Percentiles rank a stretch among this genome's conserved stretches.
Conservation (phyloP, 2,797 vertebrate genomes). For the Danio tinwini region DNA sequence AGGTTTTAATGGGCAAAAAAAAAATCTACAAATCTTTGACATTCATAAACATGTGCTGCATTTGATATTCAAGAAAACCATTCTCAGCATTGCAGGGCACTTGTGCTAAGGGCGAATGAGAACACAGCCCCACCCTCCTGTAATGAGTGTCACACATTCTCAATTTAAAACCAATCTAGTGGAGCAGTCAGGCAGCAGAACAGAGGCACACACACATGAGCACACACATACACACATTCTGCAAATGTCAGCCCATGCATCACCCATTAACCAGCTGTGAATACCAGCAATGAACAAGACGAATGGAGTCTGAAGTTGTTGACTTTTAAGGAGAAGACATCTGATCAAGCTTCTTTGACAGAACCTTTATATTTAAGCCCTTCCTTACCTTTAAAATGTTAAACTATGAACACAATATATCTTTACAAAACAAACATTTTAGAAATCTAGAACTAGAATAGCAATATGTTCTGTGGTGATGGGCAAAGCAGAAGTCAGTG, state of each 20-base stretch:
- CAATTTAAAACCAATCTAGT: conserved; percentile 45
- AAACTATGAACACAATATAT: background rate
- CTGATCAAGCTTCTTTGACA: background rate
- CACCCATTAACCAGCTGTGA: conserved; percentile 62
- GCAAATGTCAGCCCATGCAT: conserved; percentile 72
- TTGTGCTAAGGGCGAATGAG: conserved; percentile 9
- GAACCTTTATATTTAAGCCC: background rate
- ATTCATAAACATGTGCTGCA: conserved; percentile 24
- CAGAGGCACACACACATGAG: background rate
- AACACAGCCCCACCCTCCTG: background rate
- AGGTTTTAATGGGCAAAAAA: conserved; percentile 12
- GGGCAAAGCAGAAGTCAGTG: no score
- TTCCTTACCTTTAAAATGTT: background rate
- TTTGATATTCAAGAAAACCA: conserved; percentile 11
- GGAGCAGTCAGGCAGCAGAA: conserved; percentile 35
- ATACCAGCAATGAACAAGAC: conserved; percentile 46
- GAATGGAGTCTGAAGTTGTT: conserved; percentile 23
- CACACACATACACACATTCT: conserved; percentile 1
- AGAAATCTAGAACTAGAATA: no score
- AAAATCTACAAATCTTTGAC: conserved; percentile 14
- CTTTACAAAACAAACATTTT: no score
- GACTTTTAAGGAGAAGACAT: conserved; percentile 15
- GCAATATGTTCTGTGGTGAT: background rate
- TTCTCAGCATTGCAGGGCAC: conserved; percentile 17
- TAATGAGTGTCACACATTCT: conserved; percentile 34